Conservation (phyloP, 2,797 vertebrate genomes). For the Hydrocynus forskahlii region DNA sequence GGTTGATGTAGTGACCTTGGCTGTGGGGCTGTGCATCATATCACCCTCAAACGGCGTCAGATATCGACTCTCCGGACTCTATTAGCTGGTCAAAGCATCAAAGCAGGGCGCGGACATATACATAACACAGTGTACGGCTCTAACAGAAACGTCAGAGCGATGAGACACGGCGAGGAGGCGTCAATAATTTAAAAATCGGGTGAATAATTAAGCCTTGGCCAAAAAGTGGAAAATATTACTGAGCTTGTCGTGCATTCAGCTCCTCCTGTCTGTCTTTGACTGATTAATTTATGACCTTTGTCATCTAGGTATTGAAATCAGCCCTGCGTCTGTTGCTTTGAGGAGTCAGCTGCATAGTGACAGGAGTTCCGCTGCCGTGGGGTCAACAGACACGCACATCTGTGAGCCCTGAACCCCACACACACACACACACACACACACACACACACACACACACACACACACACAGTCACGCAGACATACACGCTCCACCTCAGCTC, state of each 20-base stretch:
- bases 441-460: constrained; percentile 31
- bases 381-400: constrained; percentile 61
- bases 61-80: constrained; percentile 36
- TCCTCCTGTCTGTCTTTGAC: constrained; percentile 29
- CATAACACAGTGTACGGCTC: neutral
- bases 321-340: constrained; percentile 62
- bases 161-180: constrained; percentile 6
- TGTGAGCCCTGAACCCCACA: constrained; percentile 56
- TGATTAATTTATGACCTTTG: constrained; percentile 55
- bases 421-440: constrained; percentile 37
- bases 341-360: constrained; percentile 74
- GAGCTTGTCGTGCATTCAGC: constrained; percentile 18
- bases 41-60: constrained; percentile 25
- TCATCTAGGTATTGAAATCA: constrained; percentile 31
- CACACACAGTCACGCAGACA: constrained; percentile 37
- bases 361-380: constrained; percentile 72
- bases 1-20: constrained; percentile 43
- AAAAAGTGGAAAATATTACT: constrained; percentile 36
- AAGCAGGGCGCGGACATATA: constrained; percentile 18
- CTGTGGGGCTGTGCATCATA: constrained; percentile 42
- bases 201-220: constrained; percentile 35
- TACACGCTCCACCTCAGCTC: constrained; percentile 37
- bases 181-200: constrained; percentile 28
- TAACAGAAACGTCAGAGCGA: constrained; percentile 25
- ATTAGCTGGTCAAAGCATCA: constrained; percentile 5